Percentiles rank a stretch among this genome's conserved stretches.
Evolutionary conservation across 2,113 vertebrate genomes (phyloP).

Genomic region (Pontoporia blainvillei): DNA sequence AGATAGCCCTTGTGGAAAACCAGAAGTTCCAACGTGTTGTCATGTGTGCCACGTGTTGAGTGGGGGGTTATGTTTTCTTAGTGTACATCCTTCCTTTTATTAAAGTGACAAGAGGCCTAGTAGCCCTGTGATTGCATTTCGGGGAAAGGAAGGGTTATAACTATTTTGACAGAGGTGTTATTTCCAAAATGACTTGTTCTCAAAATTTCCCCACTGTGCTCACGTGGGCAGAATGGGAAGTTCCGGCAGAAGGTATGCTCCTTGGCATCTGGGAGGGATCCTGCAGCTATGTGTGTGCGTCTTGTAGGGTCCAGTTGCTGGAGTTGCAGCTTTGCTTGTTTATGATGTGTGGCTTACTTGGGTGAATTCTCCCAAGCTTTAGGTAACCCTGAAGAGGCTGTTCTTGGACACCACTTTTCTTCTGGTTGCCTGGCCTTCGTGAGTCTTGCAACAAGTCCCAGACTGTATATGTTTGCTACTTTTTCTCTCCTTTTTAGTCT

Average conservation of each 20-base stretch:
- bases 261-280: not conserved
- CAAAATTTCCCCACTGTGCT: not conserved
- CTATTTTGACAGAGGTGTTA: not conserved
- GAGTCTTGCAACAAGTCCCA: not conserved
- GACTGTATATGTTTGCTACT: not conserved
- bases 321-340: not conserved
- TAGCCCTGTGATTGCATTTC: not conserved
- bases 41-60: not conserved
- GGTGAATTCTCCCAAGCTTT: not conserved
- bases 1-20: not conserved
- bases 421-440: not conserved
- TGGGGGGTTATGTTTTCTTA: not conserved
- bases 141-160: not conserved
- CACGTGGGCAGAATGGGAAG: not conserved
- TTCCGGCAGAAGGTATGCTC: not conserved
- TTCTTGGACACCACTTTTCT: not conserved
- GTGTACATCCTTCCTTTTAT: not conserved
- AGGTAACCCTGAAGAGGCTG: not conserved
- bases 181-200: constrained; percentile 29
- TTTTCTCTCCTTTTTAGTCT: constrained; percentile 4
- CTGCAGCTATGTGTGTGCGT: not conserved
- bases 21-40: not conserved
- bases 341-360: not conserved
- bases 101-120: not conserved
- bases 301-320: not conserved